phyloP scores from a whole-genome alignment of 2,113 vertebrate species.

The Phyllostomus discolor region DNA sequence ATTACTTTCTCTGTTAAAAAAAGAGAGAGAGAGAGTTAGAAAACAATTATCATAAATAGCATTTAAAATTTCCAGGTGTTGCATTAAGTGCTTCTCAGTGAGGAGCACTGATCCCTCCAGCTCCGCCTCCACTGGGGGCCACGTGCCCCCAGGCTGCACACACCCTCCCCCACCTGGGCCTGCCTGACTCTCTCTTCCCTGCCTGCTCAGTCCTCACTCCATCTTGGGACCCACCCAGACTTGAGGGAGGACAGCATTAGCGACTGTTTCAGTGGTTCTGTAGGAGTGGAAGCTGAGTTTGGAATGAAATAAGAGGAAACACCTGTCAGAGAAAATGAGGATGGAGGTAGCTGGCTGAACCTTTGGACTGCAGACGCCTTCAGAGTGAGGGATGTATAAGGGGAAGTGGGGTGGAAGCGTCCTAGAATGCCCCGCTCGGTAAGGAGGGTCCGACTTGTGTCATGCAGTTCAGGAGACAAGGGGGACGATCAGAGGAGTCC shows the following conservation, averaged over 20 bases:
- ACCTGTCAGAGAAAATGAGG: background rate
- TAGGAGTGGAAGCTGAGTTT: background rate
- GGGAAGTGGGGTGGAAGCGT: background rate
- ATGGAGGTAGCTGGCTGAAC: background rate
- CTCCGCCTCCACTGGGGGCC: no score
- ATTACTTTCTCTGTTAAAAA: background rate
- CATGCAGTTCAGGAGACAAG: background rate
- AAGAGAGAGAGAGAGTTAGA: background rate
- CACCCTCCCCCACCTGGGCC: no score
- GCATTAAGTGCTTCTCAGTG: background rate
- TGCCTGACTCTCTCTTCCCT: background rate
- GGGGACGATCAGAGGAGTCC: background rate
- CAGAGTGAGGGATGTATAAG: background rate
- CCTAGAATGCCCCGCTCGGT: background rate
- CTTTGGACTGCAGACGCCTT: background rate
- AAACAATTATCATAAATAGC: background rate
- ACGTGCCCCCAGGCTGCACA: accelerated
- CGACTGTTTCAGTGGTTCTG: background rate
- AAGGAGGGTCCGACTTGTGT: background rate
- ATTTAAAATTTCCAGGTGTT: background rate
- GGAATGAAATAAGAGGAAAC: background rate
- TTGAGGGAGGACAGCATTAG: background rate
- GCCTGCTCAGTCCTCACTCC: background rate
- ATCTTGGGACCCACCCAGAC: background rate
- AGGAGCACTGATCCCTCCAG: background rate